Evolutionary conservation across 2,113 vertebrate species (phyloP).

Genomic region (Spheniscus mendiculus): DNA sequence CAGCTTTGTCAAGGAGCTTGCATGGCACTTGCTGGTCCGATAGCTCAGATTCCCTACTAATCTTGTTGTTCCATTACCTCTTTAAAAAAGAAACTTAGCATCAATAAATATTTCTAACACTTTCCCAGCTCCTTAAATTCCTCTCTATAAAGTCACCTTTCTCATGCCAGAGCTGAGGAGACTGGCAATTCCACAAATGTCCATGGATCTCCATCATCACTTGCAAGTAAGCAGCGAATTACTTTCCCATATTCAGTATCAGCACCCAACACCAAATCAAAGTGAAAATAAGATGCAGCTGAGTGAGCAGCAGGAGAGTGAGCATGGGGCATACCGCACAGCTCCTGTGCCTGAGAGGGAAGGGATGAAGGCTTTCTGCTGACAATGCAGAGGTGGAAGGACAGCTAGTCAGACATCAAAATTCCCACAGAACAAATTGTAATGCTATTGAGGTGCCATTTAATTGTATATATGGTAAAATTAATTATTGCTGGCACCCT

Average conservation of each 20-base stretch:
- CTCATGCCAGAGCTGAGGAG: background rate
- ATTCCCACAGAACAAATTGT: background rate
- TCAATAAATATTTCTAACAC: background rate
- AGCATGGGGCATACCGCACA: background rate
- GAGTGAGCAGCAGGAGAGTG: no score
- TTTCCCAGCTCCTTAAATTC: background rate
- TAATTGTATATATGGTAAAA: background rate
- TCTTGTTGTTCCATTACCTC: background rate
- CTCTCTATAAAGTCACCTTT: background rate
- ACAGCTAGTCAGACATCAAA: no score
- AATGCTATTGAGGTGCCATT: background rate
- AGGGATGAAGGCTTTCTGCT: background rate
- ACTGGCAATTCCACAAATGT: background rate
- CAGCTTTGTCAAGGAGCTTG: background rate
- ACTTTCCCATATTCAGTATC: background rate
- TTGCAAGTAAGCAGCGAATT: background rate
- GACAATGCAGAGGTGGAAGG: background rate
- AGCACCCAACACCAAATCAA: no score
- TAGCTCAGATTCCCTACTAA: background rate
- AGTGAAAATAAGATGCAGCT: background rate
- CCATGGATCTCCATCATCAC: background rate
- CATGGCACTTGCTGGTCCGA: background rate
- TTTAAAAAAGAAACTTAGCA: background rate
- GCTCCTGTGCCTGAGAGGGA: background rate
- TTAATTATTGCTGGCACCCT: background rate